These are phyloP conservation scores for Pseudachorutes palmiensis DNA, from an alignment of 1,140 invertebrate species.

Conservation along the genomic window DNA sequence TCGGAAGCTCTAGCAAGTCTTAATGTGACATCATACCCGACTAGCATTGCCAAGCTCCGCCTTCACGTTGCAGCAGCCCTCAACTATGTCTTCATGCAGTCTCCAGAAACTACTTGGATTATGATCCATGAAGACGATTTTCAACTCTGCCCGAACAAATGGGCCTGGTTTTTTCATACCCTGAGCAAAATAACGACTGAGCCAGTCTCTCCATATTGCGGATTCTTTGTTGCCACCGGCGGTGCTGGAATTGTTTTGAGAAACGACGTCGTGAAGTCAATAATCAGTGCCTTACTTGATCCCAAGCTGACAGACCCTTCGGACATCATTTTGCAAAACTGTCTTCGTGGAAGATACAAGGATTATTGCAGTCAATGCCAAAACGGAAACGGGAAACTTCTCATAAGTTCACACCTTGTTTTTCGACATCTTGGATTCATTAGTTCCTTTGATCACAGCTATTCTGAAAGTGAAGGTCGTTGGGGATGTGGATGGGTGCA, in stretches of 20 bases:
- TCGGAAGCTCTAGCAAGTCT: background rate
- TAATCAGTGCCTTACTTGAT: background rate
- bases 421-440: background rate
- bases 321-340: background rate
- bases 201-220: background rate
- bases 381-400: background rate
- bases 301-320: background rate
- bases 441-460: background rate
- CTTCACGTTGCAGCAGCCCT: background rate
- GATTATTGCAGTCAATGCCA: background rate
- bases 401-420: background rate
- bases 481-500: background rate
- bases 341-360: background rate
- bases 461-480: background rate
- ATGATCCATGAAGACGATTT: background rate
- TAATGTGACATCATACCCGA: background rate
- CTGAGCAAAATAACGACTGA: background rate
- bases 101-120: background rate
- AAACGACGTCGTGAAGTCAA: background rate
- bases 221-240: background rate
- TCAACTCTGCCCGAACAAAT: background rate
- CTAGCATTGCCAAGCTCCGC: background rate
- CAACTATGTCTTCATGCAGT: background rate
- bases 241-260: background rate
- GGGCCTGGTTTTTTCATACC: background rate